These are phyloP conservation scores for Scaptomyza pallida DNA, from an alignment of 1,140 invertebrate species.

Conservation along the genomic window DNA sequence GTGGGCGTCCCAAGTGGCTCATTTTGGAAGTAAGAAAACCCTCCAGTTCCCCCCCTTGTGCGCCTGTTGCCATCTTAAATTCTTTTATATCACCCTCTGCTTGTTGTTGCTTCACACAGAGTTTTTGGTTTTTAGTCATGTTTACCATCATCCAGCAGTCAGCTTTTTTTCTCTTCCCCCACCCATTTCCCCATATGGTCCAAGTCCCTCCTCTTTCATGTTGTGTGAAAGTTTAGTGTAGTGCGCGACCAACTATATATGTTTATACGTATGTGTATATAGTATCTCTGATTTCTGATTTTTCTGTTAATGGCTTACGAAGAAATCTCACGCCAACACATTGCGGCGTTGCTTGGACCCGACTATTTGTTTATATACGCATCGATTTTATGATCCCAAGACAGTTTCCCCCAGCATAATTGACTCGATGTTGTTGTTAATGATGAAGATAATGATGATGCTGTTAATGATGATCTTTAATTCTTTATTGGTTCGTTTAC, in stretches of 20 bases:
- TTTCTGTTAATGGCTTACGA: conserved; percentile 36
- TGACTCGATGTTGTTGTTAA: conserved; percentile 7
- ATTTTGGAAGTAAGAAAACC: conserved; percentile 33
- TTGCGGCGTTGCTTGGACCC: conserved; percentile 8
- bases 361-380: conserved; percentile 41
- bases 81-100: background rate
- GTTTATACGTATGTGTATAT: conserved; percentile 5
- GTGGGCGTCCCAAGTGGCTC: conserved; percentile 48
- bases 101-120: conserved; percentile 5
- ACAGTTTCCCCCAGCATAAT: conserved; percentile 10
- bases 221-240: conserved; percentile 62
- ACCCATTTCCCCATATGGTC: background rate
- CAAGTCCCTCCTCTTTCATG: conserved; percentile 22
- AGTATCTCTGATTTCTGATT: conserved; percentile 3
- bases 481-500: conserved; percentile 17
- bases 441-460: too few relatives aligned
- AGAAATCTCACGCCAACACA: conserved; percentile 39
- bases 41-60: background rate
- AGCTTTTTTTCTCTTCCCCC: conserved; percentile 6
- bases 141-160: background rate
- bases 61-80: too few relatives aligned
- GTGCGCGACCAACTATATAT: conserved; percentile 25
- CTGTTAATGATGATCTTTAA: conserved; percentile 15
- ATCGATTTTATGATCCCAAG: conserved; percentile 38
- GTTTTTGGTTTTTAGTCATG: conserved; percentile 15